Evolutionary conservation across 2,888 invertebrate genomes (phyloP), one percentile per base, ranked within the genome.

Genomic region (Dioctria rufipes): DNA sequence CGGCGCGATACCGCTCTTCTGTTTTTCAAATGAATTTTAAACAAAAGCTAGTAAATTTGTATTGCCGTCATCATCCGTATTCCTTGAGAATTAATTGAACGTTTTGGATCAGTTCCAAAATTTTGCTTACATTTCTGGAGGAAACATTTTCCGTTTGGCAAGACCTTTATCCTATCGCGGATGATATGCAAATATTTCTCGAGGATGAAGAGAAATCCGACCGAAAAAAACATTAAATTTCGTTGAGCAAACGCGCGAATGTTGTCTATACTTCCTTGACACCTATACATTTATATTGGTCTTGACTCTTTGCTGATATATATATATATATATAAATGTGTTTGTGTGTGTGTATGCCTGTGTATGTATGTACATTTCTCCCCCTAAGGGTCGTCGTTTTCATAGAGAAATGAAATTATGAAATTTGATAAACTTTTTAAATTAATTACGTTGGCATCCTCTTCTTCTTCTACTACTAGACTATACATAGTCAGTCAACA

Each of bases 371-470:
- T n/a, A n/a, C n/a, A n/a, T n/a, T n/a, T n/a, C n/a, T n/a, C n/a
- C n/a, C n/a, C n/a, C n/a, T n/a, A n/a, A n/a, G n/a, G n/a, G n/a
- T n/a, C n/a, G n/a, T n/a, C n/a, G n/a, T n/a, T n/a, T n/a, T n/a
- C n/a, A n/a, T n/a, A n/a, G n/a, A n/a, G n/a, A n/a, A n/a, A 46
- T 46, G 49, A 11, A 77, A 61, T 77, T 77, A 63, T 77, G 77
- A 63, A 77, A 77, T 77, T 77, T 77, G 77, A 77, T 77, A 61
- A 63, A 77, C 77, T 63, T 77, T 77, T 61, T 63, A 77, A 77
- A 77, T 77, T 63, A 63, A 61, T 77, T 77, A 63, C 63, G 46
- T 25, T 77, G 77, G 77, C 77, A 77, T 46, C 46, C 46, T 61
- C 63, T 60, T n/a, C 49, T 77, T 11, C 77, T 11, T 61, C 46